phyloP scores from a whole-genome alignment of 2,113 vertebrate species.

The Ophiodon elongatus region DNA sequence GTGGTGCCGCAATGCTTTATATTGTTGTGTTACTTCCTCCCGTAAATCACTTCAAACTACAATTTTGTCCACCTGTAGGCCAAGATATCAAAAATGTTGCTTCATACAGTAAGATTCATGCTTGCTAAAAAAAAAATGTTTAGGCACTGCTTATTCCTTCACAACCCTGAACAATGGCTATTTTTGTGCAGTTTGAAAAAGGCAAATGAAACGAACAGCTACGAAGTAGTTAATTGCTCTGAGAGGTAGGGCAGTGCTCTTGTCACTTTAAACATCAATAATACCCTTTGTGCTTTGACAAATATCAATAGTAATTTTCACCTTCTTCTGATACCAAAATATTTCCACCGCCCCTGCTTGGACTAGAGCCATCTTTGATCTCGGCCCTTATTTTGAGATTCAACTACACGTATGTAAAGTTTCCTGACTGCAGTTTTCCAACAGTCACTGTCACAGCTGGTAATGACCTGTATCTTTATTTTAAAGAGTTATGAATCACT shows the following conservation, averaged over 20 bases:
- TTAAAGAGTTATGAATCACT: background rate
- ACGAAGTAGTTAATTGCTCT: conserved; percentile 6
- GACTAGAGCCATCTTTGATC: background rate
- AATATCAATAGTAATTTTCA: background rate
- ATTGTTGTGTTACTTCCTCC: background rate
- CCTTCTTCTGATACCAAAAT: background rate
- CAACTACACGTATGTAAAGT: background rate
- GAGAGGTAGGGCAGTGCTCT: background rate
- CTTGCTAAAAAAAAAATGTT: conserved; percentile 24
- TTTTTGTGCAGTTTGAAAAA: conserved; percentile 19
- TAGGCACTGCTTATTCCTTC: conserved; percentile 1
- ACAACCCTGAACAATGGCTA: conserved; percentile 3
- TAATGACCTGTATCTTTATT: background rate
- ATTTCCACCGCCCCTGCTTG: background rate
- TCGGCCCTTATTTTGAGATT: background rate
- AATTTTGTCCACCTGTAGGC: background rate
- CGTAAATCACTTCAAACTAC: background rate
- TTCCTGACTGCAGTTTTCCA: background rate
- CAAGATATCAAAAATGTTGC: background rate
- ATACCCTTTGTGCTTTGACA: background rate
- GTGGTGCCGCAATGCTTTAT: background rate
- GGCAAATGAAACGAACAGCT: conserved; percentile 11
- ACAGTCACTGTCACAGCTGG: background rate
- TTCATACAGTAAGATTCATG: background rate
- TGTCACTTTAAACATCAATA: background rate